Conservation (phyloP, 2,797 vertebrate species). For the Macropodus opercularis region DNA sequence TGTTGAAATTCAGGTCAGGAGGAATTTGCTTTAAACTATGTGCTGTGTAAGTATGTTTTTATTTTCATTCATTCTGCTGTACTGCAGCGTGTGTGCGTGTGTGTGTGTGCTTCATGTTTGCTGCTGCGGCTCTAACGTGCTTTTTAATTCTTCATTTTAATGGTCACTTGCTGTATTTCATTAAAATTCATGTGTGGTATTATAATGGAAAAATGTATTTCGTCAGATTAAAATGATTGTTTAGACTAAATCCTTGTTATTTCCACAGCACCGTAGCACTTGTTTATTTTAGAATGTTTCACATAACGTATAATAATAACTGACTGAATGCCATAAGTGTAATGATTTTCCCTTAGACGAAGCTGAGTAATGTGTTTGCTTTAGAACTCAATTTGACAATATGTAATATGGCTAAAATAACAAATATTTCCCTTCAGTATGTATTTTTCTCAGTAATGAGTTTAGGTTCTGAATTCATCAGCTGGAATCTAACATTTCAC, state of each 20-base stretch:
- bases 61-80: not conserved
- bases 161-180: not conserved
- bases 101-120: too few relatives aligned
- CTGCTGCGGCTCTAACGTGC: not conserved
- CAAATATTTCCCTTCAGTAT: not conserved
- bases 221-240: not conserved
- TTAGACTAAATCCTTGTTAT: not conserved
- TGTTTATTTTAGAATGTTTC: not conserved
- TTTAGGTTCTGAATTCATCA: not conserved
- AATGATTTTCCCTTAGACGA: not conserved
- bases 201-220: not conserved
- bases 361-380: not conserved
- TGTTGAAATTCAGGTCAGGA: slow-evolving; percentile 77
- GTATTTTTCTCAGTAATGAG: slow-evolving; percentile 2
- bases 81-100: too few relatives aligned
- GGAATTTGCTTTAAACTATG: slow-evolving; percentile 36
- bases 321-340: not conserved
- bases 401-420: not conserved
- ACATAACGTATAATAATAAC: not conserved
- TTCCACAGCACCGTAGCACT: not conserved
- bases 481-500: not conserved
- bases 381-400: slow-evolving; percentile 2
- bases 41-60: slow-evolving; percentile 3
- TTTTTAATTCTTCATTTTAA: not conserved
- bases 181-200: not conserved